A percentile compares a stretch with the other conserved stretches of the same genome.
Conservation (phyloP, 2,113 vertebrate species). For the Puffinus mauretanicus region DNA sequence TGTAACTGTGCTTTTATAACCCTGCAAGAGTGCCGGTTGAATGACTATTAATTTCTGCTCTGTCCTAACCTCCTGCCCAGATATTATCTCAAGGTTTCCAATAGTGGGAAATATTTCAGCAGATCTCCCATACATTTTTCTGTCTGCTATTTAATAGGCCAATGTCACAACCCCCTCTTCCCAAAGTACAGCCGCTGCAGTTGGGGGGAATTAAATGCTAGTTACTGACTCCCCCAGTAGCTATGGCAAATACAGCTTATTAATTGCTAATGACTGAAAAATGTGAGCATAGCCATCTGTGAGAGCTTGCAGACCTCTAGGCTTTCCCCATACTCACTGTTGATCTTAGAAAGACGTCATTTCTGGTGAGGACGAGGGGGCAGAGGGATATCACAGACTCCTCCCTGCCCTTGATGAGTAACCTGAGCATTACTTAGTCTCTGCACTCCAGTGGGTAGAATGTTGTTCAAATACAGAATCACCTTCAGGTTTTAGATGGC, state of each 20-base stretch:
- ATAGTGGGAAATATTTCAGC: background rate
- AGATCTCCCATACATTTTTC: background rate
- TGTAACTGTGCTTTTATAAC: background rate
- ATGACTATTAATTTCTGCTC: background rate
- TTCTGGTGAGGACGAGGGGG: background rate
- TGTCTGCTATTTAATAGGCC: background rate
- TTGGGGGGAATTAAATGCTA: background rate
- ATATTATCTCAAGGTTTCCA: background rate
- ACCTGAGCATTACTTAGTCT: background rate
- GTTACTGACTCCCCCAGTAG: background rate
- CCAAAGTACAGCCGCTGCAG: background rate
- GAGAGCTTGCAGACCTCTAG: background rate
- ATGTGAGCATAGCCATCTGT: background rate
- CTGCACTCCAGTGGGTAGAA: background rate
- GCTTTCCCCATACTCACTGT: background rate
- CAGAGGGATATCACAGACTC: background rate
- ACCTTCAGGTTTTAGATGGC: background rate
- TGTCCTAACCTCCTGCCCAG: background rate
- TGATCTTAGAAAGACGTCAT: background rate
- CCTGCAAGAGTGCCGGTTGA: background rate
- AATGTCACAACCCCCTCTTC: background rate
- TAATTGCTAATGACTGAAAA: background rate
- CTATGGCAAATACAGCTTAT: background rate
- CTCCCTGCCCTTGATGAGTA: background rate
- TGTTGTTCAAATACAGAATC: background rate